Evolutionary conservation across 2,113 vertebrate species (phyloP), one percentile per base, ranked within the genome.

Genomic region (Lichenostomus cassidix): DNA sequence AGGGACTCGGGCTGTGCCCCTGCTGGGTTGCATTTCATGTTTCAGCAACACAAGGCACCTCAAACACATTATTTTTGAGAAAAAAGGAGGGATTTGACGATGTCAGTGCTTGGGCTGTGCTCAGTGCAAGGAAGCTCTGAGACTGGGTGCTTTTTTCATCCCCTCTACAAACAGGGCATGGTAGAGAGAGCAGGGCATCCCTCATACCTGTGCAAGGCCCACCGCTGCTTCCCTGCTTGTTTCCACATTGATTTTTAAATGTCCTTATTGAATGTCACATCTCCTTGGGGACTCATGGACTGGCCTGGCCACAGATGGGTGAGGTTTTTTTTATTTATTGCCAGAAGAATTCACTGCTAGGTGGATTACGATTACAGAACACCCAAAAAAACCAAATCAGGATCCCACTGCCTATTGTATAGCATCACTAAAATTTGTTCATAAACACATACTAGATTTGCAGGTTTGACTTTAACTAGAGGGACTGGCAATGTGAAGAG

Each of bases 171-270:
- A 4, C 17, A 68, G 81, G 58, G 25, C 31, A 41, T 2, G 4
- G 42, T 1, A 1, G 28, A 25, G 18, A 14, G 31, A 71, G 44
- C 55, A 56, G 60, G 70, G 4, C 1, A 10, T 15, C 1, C 2
- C n/a, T 65, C 37, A 33, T 0, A 3, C 11, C 75, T 70, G 46
- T 6, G 1, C 27, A 63, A 74, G 39, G 73, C 59, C 33, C 33
- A 74, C 1, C 1, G 42, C 29, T 68, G 52, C 47, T 76, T 88
- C 20, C 58, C 41, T 28, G 24, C 49, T 68, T 83, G 47, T 49
- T 90, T 88, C 62, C 41, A 76, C 52, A 17, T 0, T 29, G 64
- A 85, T 53, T 87, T 92, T 92, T 65, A 76, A 47, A 78, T 27
- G 21, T 31, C 59, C n/a, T 91, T 83, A 46, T 29, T 47, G 65